These are phyloP conservation scores for Heteronetta atricapilla DNA, from an alignment of 2,113 vertebrate species.

Conservation along the genomic window DNA sequence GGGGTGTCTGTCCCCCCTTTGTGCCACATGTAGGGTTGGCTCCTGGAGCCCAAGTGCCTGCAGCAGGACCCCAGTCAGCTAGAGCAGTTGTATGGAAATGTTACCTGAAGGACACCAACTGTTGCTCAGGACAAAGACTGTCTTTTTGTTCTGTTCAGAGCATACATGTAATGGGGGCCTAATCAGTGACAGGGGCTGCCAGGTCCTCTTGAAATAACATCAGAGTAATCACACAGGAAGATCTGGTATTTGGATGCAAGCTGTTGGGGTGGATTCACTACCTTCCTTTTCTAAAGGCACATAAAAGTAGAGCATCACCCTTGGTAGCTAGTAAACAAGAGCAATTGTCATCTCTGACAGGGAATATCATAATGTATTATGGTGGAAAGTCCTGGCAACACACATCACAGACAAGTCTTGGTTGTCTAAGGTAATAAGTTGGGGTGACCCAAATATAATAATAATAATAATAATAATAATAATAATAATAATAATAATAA, in stretches of 20 bases:
- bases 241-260: neutral
- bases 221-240: neutral
- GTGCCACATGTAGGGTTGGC: rapidly evolving
- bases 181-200: neutral
- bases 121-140: neutral
- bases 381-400: neutral
- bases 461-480: no score
- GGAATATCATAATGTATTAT: neutral
- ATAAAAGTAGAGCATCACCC: neutral
- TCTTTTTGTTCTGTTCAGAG: neutral
- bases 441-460: neutral
- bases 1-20: neutral
- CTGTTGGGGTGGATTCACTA: neutral
- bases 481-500: no score
- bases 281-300: neutral
- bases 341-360: neutral
- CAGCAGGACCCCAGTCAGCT: neutral
- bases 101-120: neutral
- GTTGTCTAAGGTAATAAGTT: neutral
- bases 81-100: neutral
- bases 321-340: neutral
- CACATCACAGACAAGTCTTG: neutral
- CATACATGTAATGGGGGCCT: neutral
- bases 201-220: neutral
- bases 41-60: neutral